Evolutionary conservation across 2,113 vertebrate species (phyloP), one percentile per base, ranked within the genome.

Genomic region (Chlorodrepanis virens): DNA sequence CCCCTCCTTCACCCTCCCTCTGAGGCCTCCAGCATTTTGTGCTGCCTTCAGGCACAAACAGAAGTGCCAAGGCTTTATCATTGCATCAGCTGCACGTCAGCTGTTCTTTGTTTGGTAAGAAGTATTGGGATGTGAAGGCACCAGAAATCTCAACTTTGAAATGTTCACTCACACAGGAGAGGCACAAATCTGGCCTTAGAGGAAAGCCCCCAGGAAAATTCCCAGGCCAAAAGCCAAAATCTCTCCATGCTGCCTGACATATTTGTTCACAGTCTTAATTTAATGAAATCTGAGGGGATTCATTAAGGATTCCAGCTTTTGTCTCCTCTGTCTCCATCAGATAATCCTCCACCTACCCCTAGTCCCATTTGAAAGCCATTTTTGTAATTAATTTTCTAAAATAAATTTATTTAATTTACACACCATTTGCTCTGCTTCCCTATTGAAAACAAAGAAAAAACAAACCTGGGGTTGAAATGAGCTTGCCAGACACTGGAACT

Each of bases 261-360:
- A 39, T 85, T 90, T 96, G 63, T 83, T 91, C 78, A 79, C 40
- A 83, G 63, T 67, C 42, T 82, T 94, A 71, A 49, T 94, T 84
- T 94, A 87, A 80, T 96, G 45, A 80, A 74, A 80, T 65, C 67
- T 91, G 25, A 63, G n/a, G 39, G 61, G 35, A 76, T 86, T 90
- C 78, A n/a, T 76, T 77, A 91, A 85, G 63, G 71, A 83, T 95
- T 63, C 35, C 44, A 52, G 45, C 54, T 80, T 93, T 61, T 53
- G 45, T 63, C 50, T 89, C 57, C 2, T 7, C 49, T 75, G 1
- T 84, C 53, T 93, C 57, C 74, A 76, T 83, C 89, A 90, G 87
- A 94, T 88, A 90, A 90, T 22, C 25, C 19, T 82, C n/a, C 19
- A 42, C n/a, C 37, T 59, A 88, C 19, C 37, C 74, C 18, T 24